Evolutionary conservation across 2,113 vertebrate genomes (phyloP).

Genomic region (Camelus dromedarius): DNA sequence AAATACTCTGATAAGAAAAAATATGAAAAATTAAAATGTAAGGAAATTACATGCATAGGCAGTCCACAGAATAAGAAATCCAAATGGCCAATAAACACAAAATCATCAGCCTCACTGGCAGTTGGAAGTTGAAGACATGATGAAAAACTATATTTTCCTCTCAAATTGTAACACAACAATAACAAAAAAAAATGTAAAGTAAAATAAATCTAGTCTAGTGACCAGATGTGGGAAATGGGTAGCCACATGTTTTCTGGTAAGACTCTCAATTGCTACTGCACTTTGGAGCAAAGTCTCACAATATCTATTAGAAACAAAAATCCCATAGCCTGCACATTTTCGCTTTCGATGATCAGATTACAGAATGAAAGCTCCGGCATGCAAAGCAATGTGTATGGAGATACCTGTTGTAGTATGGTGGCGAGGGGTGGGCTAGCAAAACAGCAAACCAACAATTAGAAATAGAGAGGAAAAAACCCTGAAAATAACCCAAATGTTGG

Average conservation of each 20-base stretch:
- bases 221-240: neutral
- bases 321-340: neutral
- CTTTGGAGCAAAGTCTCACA: neutral
- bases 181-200: neutral
- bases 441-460: neutral
- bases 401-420: neutral
- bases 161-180: neutral
- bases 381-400: neutral
- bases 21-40: neutral
- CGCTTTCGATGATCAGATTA: neutral
- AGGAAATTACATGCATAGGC: neutral
- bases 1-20: neutral
- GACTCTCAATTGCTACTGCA: neutral
- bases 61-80: neutral
- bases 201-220: neutral
- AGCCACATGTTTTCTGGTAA: neutral
- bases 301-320: neutral
- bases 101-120: neutral
- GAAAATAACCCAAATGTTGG: neutral
- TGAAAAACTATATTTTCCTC: neutral
- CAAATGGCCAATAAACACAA: neutral
- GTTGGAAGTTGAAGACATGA: neutral
- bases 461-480: neutral
- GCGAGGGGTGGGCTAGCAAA: neutral
- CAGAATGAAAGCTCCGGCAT: neutral